Evolutionary conservation across 2,797 vertebrate species (phyloP).

Genomic region (Scolopax rusticola): DNA sequence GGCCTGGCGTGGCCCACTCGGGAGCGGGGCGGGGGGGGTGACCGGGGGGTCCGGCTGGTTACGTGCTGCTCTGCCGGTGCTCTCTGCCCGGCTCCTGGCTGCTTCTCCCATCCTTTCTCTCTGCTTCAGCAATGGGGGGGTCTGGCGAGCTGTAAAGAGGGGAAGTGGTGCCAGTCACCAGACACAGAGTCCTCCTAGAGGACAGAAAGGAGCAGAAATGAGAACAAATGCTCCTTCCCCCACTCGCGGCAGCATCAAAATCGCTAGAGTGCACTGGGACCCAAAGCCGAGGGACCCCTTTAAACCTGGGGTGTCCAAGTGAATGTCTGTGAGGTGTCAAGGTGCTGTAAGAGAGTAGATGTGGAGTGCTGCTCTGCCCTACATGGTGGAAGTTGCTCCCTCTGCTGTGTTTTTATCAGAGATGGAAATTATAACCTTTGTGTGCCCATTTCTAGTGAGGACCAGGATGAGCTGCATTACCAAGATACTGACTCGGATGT

Average conservation of each 20-base stretch:
- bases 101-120: neutral
- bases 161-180: neutral
- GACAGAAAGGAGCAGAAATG: neutral
- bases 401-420: neutral
- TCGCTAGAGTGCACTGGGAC: accelerated
- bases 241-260: accelerated
- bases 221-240: accelerated
- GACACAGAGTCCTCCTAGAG: neutral
- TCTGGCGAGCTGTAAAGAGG: neutral
- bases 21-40: neutral
- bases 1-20: neutral
- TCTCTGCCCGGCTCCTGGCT: neutral
- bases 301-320: neutral
- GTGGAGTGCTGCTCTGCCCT: neutral
- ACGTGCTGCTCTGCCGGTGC: neutral
- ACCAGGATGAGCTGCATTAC: conserved; percentile 87
- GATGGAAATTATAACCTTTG: accelerated
- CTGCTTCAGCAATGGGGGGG: accelerated
- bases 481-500: conserved; percentile 93
- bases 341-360: neutral
- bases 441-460: conserved; percentile 81
- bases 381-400: accelerated
- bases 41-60: accelerated
- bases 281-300: neutral
- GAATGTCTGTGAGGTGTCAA: neutral